Conservation (phyloP, 2,888 invertebrate genomes). For the Venustoraphidia nigricollis region DNA sequence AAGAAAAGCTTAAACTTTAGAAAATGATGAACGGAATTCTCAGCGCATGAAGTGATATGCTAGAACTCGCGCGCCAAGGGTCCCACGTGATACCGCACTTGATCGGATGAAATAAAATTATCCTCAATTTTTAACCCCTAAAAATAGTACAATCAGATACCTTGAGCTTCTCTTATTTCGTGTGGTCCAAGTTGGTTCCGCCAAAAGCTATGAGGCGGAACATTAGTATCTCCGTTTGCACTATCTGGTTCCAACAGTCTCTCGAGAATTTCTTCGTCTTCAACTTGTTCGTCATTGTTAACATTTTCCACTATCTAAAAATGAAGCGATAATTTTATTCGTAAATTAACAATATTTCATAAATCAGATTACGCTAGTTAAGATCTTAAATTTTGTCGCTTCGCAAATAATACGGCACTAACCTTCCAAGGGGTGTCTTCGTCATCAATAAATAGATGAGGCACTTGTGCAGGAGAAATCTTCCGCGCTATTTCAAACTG, state of each 20-base stretch:
- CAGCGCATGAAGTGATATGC: too few species aligned
- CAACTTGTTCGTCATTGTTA: not conserved
- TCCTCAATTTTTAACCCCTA: not conserved
- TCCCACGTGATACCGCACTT: too few species aligned
- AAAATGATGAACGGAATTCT: too few species aligned
- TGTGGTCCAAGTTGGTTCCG: conserved; percentile 6
- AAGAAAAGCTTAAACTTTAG: too few species aligned
- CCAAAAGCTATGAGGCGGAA: conserved; percentile 8
- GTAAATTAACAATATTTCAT: too few species aligned
- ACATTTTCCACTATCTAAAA: too few species aligned
- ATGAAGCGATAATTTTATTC: too few species aligned
- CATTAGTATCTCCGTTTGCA: not conserved
- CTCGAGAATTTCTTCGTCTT: conserved; percentile 2
- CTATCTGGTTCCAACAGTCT: not conserved
- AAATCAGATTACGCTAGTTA: too few species aligned
- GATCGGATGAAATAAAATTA: not conserved
- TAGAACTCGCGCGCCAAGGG: too few species aligned
- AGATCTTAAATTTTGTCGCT: too few species aligned
- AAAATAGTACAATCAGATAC: not conserved
- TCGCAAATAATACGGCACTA: not conserved
- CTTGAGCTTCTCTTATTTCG: conserved; percentile 8
- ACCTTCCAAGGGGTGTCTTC: conserved; percentile 4
- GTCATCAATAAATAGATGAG: not conserved
- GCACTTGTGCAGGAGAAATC: not conserved
- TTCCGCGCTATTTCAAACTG: not conserved